Percentiles rank a stretch among this genome's conserved stretches.
Conservation (phyloP, 1,140 invertebrate genomes). For the Drosophila pectinifera region DNA sequence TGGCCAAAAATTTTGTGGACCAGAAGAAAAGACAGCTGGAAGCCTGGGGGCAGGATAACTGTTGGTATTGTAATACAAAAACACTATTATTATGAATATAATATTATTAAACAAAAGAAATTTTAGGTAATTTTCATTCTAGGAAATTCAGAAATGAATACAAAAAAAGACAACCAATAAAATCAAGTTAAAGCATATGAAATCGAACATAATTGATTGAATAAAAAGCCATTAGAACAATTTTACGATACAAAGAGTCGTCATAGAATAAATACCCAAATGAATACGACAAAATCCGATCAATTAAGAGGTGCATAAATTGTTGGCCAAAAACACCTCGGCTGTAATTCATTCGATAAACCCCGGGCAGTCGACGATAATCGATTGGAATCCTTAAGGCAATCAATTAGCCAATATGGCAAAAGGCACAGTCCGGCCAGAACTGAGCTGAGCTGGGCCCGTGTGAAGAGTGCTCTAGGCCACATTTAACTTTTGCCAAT, state of each 20-base stretch:
- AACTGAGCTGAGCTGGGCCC: background rate
- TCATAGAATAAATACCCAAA: constrained; percentile 7
- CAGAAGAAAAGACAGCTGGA: constrained; percentile 13
- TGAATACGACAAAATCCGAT: constrained; percentile 29
- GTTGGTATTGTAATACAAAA: background rate
- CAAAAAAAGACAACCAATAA: no score
- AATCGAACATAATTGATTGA: background rate
- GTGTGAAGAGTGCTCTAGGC: constrained; percentile 35
- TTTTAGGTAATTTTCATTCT: no score
- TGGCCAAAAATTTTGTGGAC: constrained; percentile 13
- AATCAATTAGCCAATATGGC: constrained; percentile 34
- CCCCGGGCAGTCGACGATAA: constrained; percentile 8
- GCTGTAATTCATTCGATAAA: constrained; percentile 32
- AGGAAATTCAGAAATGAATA: no score
- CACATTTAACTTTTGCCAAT: constrained; percentile 55
- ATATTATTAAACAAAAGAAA: no score
- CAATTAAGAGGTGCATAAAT: constrained; percentile 40
- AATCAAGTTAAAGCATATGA: no score
- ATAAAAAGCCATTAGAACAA: constrained; percentile 6
- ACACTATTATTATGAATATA: background rate
- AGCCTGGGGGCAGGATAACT: constrained; percentile 15
- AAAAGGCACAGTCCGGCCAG: constrained; percentile 12
- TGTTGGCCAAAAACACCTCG: constrained; percentile 28
- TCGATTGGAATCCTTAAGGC: constrained; percentile 18
- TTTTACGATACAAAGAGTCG: background rate